Evolutionary conservation across 2,888 invertebrate genomes (phyloP), one percentile per base, ranked within the genome.

Genomic region (Julus scandinavius): DNA sequence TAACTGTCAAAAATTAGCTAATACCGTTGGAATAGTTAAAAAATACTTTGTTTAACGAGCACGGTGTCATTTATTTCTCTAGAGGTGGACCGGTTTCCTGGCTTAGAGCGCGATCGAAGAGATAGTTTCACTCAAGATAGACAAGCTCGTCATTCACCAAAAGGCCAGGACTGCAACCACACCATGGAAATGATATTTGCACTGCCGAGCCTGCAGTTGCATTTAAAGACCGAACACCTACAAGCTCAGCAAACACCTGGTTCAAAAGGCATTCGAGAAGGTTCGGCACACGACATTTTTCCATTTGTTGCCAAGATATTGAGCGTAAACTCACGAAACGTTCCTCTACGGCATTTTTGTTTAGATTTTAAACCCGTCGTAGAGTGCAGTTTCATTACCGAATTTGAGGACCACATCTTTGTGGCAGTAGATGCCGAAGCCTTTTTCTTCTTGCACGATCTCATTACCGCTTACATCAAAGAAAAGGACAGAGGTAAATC

Each of bases 371-470:
- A 97, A 92, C 98, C 98, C 1, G 94, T 95, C 87, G 98, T 99
- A 50, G 96, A 98, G 91, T 98, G 98, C 93, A 97, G 97, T 92
- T 99, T 99, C 93, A 97, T 99, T 89, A 99, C 99, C 1, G 98
- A 99, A 93, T 99, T 99, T 93, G 98, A 99, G 92, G 98, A 99
- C 93, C 98, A 99, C 92, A 99, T 99, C 91, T 98, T 97, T 93
- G 98, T 99, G 89, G 98, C 98, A 0, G 98, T 98, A 90, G 98
- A 99, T 93, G 99, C 99, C 0, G 99, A 99, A 93, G 97, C 98
- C 1, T 98, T 99, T 93, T 96, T 99, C 93, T 99, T 99, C 93
- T 93, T 99, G 54, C 99, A 99, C 92, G 99, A 99, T 92, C 94
- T 99, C 89, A 97, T 99, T 90, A 97, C 97, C 0, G 97, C 98